phyloP scores from a whole-genome alignment of 2,888 invertebrate species.

The Agonopterix arenella region DNA sequence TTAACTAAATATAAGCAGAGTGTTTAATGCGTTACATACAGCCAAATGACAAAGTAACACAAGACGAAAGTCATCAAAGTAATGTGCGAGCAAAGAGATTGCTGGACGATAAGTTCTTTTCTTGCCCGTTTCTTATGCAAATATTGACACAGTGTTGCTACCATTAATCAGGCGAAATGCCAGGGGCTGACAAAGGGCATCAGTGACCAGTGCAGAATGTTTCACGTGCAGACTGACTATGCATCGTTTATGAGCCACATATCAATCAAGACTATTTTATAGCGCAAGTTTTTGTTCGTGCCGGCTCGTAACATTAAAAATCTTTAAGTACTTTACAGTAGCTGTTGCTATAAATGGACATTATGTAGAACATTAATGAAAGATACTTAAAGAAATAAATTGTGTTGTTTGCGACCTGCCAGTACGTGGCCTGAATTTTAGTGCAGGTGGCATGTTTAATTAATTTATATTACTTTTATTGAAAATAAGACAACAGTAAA shows the following conservation, averaged over 20 bases:
- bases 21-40: constrained; percentile 6
- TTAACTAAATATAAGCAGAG: constrained; percentile 22
- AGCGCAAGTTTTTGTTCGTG: constrained; percentile 16
- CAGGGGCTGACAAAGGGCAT: constrained; percentile 42
- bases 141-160: constrained; percentile 68
- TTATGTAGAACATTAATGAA: no score
- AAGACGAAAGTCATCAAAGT: constrained; percentile 55
- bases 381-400: no score
- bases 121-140: constrained; percentile 73
- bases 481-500: no score
- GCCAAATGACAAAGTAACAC: constrained; percentile 21
- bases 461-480: no score
- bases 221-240: constrained; percentile 25
- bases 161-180: constrained; percentile 68
- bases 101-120: constrained; percentile 61
- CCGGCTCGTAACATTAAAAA: no score
- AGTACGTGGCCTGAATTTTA: no score
- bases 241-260: constrained; percentile 21
- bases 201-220: constrained; percentile 31
- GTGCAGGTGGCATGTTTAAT: no score
- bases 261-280: constrained; percentile 34
- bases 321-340: no score
- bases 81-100: constrained; percentile 51
- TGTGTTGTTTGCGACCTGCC: no score
- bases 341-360: no score